A percentile compares a stretch with the other conserved stretches of the same genome.
These are phyloP conservation scores for Vultur gryphus DNA, from an alignment of 2,797 vertebrate species.

Conservation along the genomic window DNA sequence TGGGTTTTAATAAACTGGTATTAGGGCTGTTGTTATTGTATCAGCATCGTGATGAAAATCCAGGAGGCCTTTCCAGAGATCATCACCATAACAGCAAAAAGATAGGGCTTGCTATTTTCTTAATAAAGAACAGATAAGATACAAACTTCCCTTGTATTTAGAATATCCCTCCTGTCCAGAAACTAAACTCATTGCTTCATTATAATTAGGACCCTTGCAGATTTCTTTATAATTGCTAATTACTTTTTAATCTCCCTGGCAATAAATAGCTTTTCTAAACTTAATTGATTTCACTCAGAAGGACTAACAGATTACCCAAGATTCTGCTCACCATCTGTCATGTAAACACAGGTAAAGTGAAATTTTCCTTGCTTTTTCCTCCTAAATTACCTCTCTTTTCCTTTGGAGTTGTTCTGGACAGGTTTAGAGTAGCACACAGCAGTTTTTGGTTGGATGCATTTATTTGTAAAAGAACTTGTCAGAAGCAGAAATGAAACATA, in stretches of 20 bases:
- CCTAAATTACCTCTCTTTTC: neutral
- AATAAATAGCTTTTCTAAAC: slow-evolving; percentile 72
- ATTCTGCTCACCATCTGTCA: slow-evolving; percentile 55
- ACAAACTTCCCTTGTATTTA: neutral
- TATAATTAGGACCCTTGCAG: slow-evolving; percentile 47
- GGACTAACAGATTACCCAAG: slow-evolving; percentile 51
- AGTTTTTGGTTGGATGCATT: neutral
- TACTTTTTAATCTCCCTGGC: slow-evolving; percentile 65
- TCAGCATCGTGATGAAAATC: neutral
- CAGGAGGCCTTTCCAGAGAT: neutral
- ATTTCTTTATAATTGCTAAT: slow-evolving; percentile 71
- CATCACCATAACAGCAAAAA: slow-evolving; percentile 24
- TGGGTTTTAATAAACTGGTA: slow-evolving; percentile 15
- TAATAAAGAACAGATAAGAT: slow-evolving; percentile 12
- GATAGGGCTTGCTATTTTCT: neutral
- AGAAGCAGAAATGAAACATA: neutral
- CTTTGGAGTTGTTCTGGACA: neutral
- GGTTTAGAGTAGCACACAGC: neutral
- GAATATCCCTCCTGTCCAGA: slow-evolving; percentile 23
- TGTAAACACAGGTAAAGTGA: slow-evolving; percentile 20
- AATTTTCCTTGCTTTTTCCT: neutral
- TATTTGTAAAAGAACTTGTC: neutral
- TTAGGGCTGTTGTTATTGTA: neutral
- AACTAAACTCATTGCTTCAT: slow-evolving; percentile 30
- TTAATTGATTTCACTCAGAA: slow-evolving; percentile 67